A percentile compares a stretch with the other conserved stretches of the same genome.
Conservation (phyloP, 2,113 vertebrate species). For the Chionis minor region DNA sequence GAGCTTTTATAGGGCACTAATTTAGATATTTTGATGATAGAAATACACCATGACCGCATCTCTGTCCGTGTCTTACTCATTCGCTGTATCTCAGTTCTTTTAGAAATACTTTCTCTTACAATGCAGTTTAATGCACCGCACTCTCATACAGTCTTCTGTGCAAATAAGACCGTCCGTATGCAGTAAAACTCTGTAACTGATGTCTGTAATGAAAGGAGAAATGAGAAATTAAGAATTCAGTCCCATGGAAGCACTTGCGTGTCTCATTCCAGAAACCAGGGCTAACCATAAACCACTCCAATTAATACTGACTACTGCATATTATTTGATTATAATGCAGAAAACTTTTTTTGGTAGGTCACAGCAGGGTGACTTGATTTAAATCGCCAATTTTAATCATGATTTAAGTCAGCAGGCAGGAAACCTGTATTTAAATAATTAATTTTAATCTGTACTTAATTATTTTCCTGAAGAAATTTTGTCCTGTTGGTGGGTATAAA, state of each 20-base stretch:
- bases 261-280: not conserved
- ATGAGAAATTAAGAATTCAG: slow-evolving; percentile 28
- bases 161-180: not conserved
- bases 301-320: not conserved
- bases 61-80: not conserved
- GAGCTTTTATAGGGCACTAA: not conserved
- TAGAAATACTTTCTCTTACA: not conserved
- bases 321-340: slow-evolving; percentile 45
- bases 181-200: not conserved
- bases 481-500: not conserved
- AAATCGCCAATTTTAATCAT: slow-evolving; percentile 10
- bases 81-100: not conserved
- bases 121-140: not conserved
- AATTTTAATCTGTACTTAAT: slow-evolving; percentile 32
- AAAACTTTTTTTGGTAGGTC: slow-evolving; percentile 39
- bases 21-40: not conserved
- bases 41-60: not conserved
- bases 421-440: slow-evolving; percentile 33
- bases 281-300: not conserved
- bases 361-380: slow-evolving; percentile 10
- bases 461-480: slow-evolving; percentile 16
- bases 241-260: not conserved
- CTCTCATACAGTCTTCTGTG: not conserved
- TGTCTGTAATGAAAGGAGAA: not conserved
- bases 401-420: slow-evolving; percentile 29